phyloP scores from a whole-genome alignment of 2,888 invertebrate genomes.

The Drosophila engyochracea region DNA sequence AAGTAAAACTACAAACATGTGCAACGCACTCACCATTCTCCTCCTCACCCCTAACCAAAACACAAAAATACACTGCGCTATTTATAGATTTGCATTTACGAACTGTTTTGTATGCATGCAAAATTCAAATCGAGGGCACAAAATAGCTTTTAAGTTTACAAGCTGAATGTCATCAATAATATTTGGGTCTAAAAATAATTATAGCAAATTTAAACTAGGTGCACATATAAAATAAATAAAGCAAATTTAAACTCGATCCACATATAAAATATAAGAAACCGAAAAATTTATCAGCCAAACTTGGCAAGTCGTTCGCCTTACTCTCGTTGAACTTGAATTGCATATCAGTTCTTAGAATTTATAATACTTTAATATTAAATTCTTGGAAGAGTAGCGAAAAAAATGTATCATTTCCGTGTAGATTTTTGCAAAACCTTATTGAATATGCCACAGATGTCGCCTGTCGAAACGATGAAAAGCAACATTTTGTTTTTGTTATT shows the following conservation, averaged over 20 bases:
- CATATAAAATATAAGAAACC: not conserved
- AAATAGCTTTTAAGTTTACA: not conserved
- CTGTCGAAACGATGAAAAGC: not conserved
- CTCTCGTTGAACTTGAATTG: not conserved
- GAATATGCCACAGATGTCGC: constrained; percentile 23
- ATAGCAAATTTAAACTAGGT: too few species aligned
- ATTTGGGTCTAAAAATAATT: not conserved
- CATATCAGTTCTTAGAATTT: constrained; percentile 7
- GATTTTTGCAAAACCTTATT: constrained; percentile 6
- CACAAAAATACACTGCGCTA: not conserved
- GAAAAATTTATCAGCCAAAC: too few species aligned
- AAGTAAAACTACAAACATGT: not conserved
- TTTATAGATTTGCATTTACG: not conserved
- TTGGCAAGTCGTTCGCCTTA: too few species aligned
- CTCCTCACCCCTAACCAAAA: not conserved
- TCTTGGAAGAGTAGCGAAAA: not conserved
- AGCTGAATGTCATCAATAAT: not conserved
- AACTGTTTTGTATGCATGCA: not conserved
- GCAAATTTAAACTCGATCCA: too few species aligned
- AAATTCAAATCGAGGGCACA: not conserved
- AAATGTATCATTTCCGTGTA: not conserved
- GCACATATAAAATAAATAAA: not conserved
- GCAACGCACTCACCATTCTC: too few species aligned
- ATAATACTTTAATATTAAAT: not conserved
- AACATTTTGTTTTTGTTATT: constrained; percentile 8